A percentile compares a stretch with the other conserved stretches of the same genome.
These are phyloP conservation scores for Notocelia uddmanniana DNA, from an alignment of 2,888 invertebrate species.

Conservation along the genomic window DNA sequence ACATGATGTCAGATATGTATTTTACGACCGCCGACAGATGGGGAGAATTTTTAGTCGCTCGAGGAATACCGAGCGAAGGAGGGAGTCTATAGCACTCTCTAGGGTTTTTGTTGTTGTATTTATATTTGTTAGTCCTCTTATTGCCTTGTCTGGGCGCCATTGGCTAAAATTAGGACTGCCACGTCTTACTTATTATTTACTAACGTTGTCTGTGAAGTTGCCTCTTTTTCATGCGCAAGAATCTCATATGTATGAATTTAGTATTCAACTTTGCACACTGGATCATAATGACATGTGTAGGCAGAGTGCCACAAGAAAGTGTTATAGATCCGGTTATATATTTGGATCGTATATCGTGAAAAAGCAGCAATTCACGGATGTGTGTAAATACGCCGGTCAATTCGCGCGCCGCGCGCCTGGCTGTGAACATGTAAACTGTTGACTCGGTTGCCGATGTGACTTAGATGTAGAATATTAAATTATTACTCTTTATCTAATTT, in stretches of 20 bases:
- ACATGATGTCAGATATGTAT: slow-evolving; percentile 21
- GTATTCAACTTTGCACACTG: background rate
- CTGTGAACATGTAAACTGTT: slow-evolving; percentile 74
- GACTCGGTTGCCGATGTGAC: slow-evolving; percentile 61
- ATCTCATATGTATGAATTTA: background rate
- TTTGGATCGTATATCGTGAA: background rate
- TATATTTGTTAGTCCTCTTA: slow-evolving; percentile 6
- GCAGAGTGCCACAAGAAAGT: background rate
- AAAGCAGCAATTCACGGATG: background rate
- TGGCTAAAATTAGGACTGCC: slow-evolving; percentile 1
- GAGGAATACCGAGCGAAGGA: background rate
- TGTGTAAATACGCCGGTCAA: slow-evolving; percentile 14
- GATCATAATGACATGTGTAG: background rate
- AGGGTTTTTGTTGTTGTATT: background rate
- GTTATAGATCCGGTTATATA: background rate
- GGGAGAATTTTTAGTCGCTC: background rate
- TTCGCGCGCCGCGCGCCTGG: slow-evolving; percentile 56
- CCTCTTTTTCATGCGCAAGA: background rate
- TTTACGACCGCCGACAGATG: background rate
- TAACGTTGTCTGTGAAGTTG: background rate
- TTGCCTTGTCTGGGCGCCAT: background rate
- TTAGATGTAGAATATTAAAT: slow-evolving; percentile 65
- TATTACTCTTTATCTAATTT: slow-evolving; percentile 62
- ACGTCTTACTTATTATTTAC: background rate
- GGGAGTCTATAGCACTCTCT: background rate